Base-by-base conservation (phyloP, 2,888 invertebrate genomes). In the Pelosia muscerda region DNA sequence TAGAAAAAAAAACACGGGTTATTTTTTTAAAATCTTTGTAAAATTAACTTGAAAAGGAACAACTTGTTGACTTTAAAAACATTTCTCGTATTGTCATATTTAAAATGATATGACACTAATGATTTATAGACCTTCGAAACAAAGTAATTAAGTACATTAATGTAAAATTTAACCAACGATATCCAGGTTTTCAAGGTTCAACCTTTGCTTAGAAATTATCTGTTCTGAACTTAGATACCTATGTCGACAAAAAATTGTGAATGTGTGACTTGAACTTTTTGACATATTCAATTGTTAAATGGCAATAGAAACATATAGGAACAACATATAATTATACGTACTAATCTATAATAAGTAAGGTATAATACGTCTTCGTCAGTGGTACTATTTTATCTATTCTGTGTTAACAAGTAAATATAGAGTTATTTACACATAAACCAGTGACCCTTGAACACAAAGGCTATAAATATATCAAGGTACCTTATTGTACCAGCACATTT, bases 1-100 rank as follows among this genome's bases (percentile, higher is more conserved):
- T 97, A 93, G 53, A 96, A 96, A 72, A 34, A 76, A 74, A 38
- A 22, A 23, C 13, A 19, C 4, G 28, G n/a, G 1, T 66, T 58
- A 63, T 55, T 25, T 28, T 19, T 4, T 19, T 19, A 6, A 0
- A 4, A 49, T 49, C 5, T 8, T 31, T 31, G 4, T n/a, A n/a
- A n/a, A n/a, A n/a, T n/a, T n/a, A n/a, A n/a, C n/a, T n/a, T n/a
- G n/a, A n/a, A n/a, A n/a, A n/a, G n/a, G n/a, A n/a, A 19, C 5
- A 42, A 19, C 19, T 42, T 5, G 15, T 19, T 19, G 6, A 15
- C 6, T 42, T 5, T 19, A 10, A 10, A 34, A 34, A 34, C 10
- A 34, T 10, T 34, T 2, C 1, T 34, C 6, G 4, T 8, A 5
- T 19, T 42, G 8, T 42, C 19, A 1, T 19, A 42, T 19, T 19